Evolutionary conservation across 2,888 invertebrate genomes (phyloP).

Genomic region (Acleris sparsana): DNA sequence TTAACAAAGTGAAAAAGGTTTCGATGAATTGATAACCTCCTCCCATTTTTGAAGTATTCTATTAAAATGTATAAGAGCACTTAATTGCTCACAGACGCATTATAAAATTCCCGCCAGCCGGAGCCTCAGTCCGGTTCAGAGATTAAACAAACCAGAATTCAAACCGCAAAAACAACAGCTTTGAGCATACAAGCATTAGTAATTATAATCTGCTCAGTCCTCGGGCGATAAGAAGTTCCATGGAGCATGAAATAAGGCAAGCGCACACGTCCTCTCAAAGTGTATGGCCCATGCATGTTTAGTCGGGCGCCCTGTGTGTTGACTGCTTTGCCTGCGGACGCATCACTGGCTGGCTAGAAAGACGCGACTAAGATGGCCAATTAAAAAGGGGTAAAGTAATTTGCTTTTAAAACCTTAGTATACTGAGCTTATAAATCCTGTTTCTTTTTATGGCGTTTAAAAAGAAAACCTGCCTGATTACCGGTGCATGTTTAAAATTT

Average conservation of each 20-base stretch:
- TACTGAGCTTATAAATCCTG: neutral
- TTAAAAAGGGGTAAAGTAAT: conserved; percentile 20
- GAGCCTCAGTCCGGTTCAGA: conserved; percentile 28
- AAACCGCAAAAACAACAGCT: conserved; percentile 52
- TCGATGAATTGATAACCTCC: too few species aligned
- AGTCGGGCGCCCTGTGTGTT: conserved; percentile 64
- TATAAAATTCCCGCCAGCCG: conserved; percentile 33
- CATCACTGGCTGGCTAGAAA: conserved; percentile 57
- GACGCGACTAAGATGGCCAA: conserved; percentile 40
- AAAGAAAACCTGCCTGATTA: too few species aligned
- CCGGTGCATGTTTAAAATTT: too few species aligned
- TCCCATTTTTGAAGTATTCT: too few species aligned
- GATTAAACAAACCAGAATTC: conserved; percentile 46
- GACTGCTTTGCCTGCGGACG: conserved; percentile 52
- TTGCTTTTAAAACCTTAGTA: neutral
- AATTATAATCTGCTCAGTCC: conserved; percentile 77
- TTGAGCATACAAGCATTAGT: conserved; percentile 75
- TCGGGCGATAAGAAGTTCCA: conserved; percentile 79
- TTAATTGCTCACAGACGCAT: conserved; percentile 22
- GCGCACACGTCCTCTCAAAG: conserved; percentile 56
- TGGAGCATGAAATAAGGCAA: conserved; percentile 80
- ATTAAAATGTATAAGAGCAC: conserved; percentile 4
- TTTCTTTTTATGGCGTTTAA: too few species aligned
- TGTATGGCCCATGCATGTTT: conserved; percentile 67
- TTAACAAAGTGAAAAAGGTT: neutral